Evolutionary conservation across 2,113 vertebrate species (phyloP).

Genomic region (Stigmatopora nigra): DNA sequence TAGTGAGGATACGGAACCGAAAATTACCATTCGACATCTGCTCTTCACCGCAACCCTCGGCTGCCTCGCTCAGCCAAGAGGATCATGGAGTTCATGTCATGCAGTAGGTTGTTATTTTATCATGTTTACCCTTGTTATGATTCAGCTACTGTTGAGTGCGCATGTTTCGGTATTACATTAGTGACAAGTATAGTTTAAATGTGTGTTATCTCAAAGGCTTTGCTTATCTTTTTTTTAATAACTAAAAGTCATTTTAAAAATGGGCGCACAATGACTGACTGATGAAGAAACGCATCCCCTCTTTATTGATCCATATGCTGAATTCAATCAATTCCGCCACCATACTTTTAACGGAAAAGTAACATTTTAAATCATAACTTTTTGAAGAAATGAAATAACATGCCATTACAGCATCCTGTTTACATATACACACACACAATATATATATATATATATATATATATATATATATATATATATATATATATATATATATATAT

Average conservation of each 20-base stretch:
- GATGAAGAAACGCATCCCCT: too few species aligned
- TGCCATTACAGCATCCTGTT: too few species aligned
- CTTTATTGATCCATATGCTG: too few species aligned
- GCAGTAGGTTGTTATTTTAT: slow-evolving; percentile 27
- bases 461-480: too few species aligned
- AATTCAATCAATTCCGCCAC: too few species aligned
- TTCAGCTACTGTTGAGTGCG: slow-evolving; percentile 28
- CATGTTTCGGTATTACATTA: slow-evolving; percentile 35
- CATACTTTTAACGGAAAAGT: too few species aligned
- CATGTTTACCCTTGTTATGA: slow-evolving; percentile 29
- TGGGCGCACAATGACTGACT: background rate
- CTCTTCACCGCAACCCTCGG: slow-evolving; percentile 24
- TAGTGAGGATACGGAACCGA: slow-evolving; percentile 31
- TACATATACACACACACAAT: too few species aligned
- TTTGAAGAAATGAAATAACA: too few species aligned
- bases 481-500: too few species aligned
- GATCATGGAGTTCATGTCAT: slow-evolving; percentile 28
- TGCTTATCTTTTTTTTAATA: slow-evolving; percentile 25
- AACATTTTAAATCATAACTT: too few species aligned
- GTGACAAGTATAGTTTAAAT: slow-evolving; percentile 47
- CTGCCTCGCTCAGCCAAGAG: slow-evolving; percentile 29
- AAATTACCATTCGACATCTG: slow-evolving; percentile 16
- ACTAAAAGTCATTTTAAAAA: background rate
- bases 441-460: too few species aligned
- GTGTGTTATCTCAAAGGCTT: slow-evolving; percentile 33